A percentile compares a stretch with the other conserved stretches of the same genome.
Evolutionary conservation across 2,113 vertebrate genomes (phyloP).

Genomic region (Brachyistius frenatus): DNA sequence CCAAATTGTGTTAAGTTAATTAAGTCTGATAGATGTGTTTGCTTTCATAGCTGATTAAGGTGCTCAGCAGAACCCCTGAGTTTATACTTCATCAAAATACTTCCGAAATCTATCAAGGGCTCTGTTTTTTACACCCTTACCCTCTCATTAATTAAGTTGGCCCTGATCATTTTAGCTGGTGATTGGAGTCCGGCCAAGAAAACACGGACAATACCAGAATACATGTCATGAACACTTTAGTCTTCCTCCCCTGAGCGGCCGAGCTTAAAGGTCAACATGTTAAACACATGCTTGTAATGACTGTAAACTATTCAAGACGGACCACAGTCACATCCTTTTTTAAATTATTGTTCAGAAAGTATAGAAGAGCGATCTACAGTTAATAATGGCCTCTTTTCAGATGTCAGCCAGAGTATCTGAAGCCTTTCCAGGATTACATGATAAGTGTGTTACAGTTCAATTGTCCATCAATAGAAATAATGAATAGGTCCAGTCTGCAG

Average conservation of each 20-base stretch:
- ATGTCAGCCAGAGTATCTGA: slow-evolving; percentile 50
- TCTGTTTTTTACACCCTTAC: slow-evolving; percentile 70
- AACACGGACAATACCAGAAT: slow-evolving; percentile 51
- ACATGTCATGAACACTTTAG: slow-evolving; percentile 66
- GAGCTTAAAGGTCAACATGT: slow-evolving; percentile 47
- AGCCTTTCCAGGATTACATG: slow-evolving; percentile 63
- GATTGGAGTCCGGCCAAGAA: slow-evolving; percentile 58
- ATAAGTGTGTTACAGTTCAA: slow-evolving; percentile 74
- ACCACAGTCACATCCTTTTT: slow-evolving; percentile 1
- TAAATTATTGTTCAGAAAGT: slow-evolving; percentile 13
- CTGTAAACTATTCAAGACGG: slow-evolving; percentile 51
- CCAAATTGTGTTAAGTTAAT: slow-evolving; percentile 81
- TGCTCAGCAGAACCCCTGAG: slow-evolving; percentile 74
- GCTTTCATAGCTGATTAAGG: slow-evolving; percentile 85
- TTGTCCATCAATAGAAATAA: slow-evolving; percentile 76
- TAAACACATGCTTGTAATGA: slow-evolving; percentile 58
- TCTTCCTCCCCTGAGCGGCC: slow-evolving; percentile 44
- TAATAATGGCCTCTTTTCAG: slow-evolving; percentile 59
- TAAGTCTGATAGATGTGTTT: slow-evolving; percentile 81
- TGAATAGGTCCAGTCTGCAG: slow-evolving; percentile 73
- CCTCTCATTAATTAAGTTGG: slow-evolving; percentile 76
- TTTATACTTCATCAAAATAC: slow-evolving; percentile 80
- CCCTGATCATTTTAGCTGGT: slow-evolving; percentile 74
- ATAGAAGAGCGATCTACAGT: slow-evolving; percentile 48
- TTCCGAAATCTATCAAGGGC: slow-evolving; percentile 77